Evolutionary conservation across 2,113 vertebrate genomes (phyloP).

Genomic region (Cyanoramphus novaezelandiae): DNA sequence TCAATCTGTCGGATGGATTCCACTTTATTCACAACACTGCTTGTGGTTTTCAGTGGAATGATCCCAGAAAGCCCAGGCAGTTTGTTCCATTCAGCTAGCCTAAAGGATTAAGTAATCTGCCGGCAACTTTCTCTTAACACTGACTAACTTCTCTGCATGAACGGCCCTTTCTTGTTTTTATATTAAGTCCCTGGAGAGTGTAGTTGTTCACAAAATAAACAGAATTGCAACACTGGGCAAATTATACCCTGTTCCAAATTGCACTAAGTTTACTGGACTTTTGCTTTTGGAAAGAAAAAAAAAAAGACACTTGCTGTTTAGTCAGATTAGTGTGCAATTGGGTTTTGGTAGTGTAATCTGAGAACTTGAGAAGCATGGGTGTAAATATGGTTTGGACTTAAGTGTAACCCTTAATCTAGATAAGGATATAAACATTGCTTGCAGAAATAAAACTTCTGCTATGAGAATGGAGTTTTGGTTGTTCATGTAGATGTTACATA

Average conservation of each 20-base stretch:
- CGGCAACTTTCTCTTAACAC: neutral
- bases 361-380: neutral
- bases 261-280: neutral
- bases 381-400: neutral
- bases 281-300: neutral
- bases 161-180: neutral
- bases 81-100: neutral
- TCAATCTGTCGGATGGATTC: neutral
- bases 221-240: neutral
- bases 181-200: neutral
- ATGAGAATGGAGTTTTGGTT: neutral
- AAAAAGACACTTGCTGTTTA: neutral
- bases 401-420: neutral
- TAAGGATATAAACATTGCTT: neutral
- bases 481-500: neutral
- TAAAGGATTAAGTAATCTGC: neutral
- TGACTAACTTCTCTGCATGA: neutral
- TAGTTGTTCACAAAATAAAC: neutral
- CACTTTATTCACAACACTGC: neutral
- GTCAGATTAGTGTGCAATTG: neutral
- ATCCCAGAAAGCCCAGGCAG: slow-evolving; percentile 1
- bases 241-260: neutral
- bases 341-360: neutral
- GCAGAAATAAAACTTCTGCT: neutral
- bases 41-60: slow-evolving; percentile 15